Base-by-base conservation (phyloP, 2,113 vertebrate genomes). In the Boulengerochromis microlepis region DNA sequence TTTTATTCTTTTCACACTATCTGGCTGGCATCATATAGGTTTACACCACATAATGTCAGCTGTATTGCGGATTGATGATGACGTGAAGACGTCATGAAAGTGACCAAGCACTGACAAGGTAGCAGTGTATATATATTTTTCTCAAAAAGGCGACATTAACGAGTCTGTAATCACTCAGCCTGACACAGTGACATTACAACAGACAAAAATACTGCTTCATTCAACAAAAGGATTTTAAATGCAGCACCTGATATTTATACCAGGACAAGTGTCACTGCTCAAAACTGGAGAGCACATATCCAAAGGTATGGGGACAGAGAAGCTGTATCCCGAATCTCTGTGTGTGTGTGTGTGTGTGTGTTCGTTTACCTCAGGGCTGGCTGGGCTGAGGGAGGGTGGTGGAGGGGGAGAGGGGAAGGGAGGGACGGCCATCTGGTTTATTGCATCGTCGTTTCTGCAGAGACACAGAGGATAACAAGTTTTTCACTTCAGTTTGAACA, bases 391-490 rank as follows among this genome's bases (percentile, higher is more conserved):
- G 13, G 16, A 5, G 2, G 96, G 96, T 5, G 96, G 96, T 52
- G 95, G 94, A 54, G 96, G 91, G 13, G 96, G 97, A 18, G 96
- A 59, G 0, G 97, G 96, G 85, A 97, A 97, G 10, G 98, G 98
- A 61, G 96, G 83, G 26, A 99, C 98, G 0, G 98, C 98, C 99
- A 98, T 98, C 93, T 98, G 98, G 89, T 96, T 97, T 90, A 98
- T 93, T 3, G 98, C 98, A 90, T 98, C 98, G 91, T 98, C 97
- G 84, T 97, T 96, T 97, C 99, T 97, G 2, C 9, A 78, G 59
- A 87, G 35, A 84, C 12, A 84, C 10, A 40, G 11, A 56, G 64
- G 8, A 50, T 11, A 4, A 42, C 2, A 3, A 19, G 11, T 42
- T 74, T 71, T 74, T 74, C 38, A 26, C 15, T 11, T 29, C 40